Base-by-base conservation (phyloP, 2,113 vertebrate genomes). In the Lepus europaeus region DNA sequence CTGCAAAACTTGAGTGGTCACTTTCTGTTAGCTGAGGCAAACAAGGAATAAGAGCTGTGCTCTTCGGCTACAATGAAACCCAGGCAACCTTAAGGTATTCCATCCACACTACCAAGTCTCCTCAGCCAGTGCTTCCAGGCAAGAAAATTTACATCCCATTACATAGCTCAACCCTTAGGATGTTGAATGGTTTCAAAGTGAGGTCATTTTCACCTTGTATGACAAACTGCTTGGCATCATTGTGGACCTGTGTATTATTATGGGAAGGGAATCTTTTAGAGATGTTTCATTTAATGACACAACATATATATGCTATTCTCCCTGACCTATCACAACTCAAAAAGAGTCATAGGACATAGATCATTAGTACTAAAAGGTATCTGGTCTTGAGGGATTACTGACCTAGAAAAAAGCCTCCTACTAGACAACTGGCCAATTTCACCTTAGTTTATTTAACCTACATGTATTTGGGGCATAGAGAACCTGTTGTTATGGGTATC, bases 381-480 rank as follows among this genome's bases (percentile, higher is more conserved):
- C 51, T n/a, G 5, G 19, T 49, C 49, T 89, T 56, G 19, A 95
- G 51, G 45, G 20, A 33, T 14, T 29, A 17, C 13, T 81, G 83
- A 3, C 69, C 27, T 90, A 76, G 36, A 31, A 29, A 68, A 73
- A 73, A 68, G 20, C 31, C 17, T 90, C 45, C 69, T 45, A 29
- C 53, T 3, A 68, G 73, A 56, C 9, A 74, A 23, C 33, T 81
- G 77, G 59, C n/a, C 17, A 51, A 20, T 25, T 63, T n/a, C 12
- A 36, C 56, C 70, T 63, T 78, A 77, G 72, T 68, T 23, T 87
- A 39, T 68, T 92, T 87, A 61, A 88, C 90, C 87, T 90, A 33
- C 20, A 20, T 69, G 27, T 63, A 1, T 31, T 78, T 81, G n/a
- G 19, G 68, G 56, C 56, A 66, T 73, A 63, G 23, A 74, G 53